Percentiles rank a stretch among this genome's conserved stretches.
Conservation (phyloP, 1,140 invertebrate species). For the Bilobella aurantiaca region DNA sequence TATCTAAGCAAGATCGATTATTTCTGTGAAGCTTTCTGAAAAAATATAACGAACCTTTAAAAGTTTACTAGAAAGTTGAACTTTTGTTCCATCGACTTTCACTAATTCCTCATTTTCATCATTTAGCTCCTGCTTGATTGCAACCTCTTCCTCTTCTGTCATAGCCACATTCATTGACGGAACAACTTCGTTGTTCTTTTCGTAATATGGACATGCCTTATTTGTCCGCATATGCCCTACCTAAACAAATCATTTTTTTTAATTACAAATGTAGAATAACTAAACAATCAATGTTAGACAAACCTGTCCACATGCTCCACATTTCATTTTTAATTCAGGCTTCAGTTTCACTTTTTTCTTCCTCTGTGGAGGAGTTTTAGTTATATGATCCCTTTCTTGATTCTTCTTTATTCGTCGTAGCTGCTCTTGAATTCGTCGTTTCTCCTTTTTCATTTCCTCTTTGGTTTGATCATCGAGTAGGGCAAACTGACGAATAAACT, state of each 20-base stretch:
- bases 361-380: conserved; percentile 35
- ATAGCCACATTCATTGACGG: conserved; percentile 61
- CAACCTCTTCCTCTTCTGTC: conserved; percentile 70
- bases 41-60: conserved; percentile 59
- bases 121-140: conserved; percentile 57
- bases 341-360: conserved; percentile 72
- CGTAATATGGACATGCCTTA: conserved; percentile 89
- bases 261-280: too few relatives aligned
- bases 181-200: conserved; percentile 45
- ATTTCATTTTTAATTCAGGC: conserved; percentile 80
- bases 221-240: conserved; percentile 78
- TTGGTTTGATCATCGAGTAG: conserved; percentile 81
- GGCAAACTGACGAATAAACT: conserved; percentile 84
- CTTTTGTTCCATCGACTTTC: conserved; percentile 83
- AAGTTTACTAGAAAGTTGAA: conserved; percentile 68
- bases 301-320: conserved; percentile 84
- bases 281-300: not conserved
- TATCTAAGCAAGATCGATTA: conserved; percentile 3
- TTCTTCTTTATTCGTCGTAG: conserved; percentile 83
- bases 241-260: not conserved
- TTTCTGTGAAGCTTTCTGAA: not conserved
- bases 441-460: conserved; percentile 93
- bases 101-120: conserved; percentile 68
- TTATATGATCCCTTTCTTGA: conserved; percentile 67
- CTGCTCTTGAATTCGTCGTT: conserved; percentile 92